Evolutionary conservation across 2,888 invertebrate genomes (phyloP).

Genomic region (Tiliacea aurago): DNA sequence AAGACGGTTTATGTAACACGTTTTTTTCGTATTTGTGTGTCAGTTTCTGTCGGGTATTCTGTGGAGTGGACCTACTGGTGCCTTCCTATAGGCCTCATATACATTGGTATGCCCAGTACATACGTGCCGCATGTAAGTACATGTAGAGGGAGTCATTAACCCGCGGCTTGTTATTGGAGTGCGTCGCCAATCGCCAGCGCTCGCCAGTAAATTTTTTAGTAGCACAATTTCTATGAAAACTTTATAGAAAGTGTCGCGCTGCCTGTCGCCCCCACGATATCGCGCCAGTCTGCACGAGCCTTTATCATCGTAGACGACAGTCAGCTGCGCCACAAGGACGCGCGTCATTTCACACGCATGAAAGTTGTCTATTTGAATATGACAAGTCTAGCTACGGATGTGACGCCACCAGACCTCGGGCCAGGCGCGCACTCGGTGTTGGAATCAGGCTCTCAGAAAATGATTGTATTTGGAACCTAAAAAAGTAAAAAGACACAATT

Average conservation of each 20-base stretch:
- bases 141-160: conserved; percentile 38
- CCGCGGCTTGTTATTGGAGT: conserved; percentile 40
- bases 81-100: neutral
- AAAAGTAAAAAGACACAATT: too few species aligned
- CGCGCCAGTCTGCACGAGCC: too few species aligned
- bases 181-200: neutral
- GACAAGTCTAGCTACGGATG: neutral
- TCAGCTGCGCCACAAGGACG: conserved; percentile 5
- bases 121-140: neutral
- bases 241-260: too few species aligned
- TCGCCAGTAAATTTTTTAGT: conserved; percentile 32
- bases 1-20: too few species aligned
- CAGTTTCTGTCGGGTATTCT: neutral
- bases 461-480: too few species aligned
- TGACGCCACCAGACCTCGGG: neutral
- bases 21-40: too few species aligned
- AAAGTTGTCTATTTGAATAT: too few species aligned
- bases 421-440: too few species aligned
- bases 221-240: too few species aligned
- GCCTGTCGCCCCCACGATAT: too few species aligned
- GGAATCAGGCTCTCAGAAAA: too few species aligned
- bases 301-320: conserved; percentile 19
- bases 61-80: conserved; percentile 5
- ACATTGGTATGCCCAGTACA: neutral
- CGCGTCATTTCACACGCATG: neutral